These are phyloP conservation scores for Pseudochirops corinnae DNA, from an alignment of 2,797 vertebrate species.

Conservation along the genomic window DNA sequence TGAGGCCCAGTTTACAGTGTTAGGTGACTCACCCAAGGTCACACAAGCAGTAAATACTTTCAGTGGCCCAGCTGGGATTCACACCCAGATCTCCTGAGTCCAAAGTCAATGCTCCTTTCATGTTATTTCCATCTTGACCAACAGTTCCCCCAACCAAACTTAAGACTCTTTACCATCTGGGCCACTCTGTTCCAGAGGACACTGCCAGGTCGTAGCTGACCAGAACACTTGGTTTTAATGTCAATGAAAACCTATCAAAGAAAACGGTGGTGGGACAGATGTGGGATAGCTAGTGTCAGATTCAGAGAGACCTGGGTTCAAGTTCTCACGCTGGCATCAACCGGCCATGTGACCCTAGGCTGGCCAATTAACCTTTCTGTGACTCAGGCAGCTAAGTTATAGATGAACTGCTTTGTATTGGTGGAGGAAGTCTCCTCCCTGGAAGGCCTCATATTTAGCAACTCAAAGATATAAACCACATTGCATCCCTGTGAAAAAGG, in stretches of 20 bases:
- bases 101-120: no score
- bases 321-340: not conserved
- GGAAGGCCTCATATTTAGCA: not conserved
- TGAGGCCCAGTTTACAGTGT: no score
- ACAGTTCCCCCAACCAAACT: no score
- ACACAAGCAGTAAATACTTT: not conserved
- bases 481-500: not conserved
- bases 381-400: not conserved
- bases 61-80: not conserved
- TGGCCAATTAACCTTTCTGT: not conserved
- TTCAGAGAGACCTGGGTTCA: not conserved
- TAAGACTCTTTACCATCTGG: no score
- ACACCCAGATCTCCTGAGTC: not conserved
- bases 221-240: no score
- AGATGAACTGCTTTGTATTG: not conserved
- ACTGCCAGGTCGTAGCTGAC: no score
- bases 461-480: not conserved
- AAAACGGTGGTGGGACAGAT: no score
- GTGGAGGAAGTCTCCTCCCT: not conserved
- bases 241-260: no score
- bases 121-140: no score
- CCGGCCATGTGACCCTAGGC: not conserved
- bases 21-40: not conserved
- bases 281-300: no score
- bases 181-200: no score